A percentile compares a stretch with the other conserved stretches of the same genome.
Evolutionary conservation across 2,888 invertebrate genomes (phyloP).

Genomic region (Cremastinae sp.): DNA sequence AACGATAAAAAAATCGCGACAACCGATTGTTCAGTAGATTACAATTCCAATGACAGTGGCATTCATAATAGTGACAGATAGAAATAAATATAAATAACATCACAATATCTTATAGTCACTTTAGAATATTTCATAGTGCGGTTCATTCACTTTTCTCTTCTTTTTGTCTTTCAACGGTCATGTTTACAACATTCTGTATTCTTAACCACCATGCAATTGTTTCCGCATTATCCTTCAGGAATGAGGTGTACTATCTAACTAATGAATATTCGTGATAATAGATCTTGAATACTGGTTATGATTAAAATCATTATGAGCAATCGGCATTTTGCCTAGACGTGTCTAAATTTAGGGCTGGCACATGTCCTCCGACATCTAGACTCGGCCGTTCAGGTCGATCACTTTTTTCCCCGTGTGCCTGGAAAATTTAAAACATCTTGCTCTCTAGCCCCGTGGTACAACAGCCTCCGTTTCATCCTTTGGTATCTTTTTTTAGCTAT

Average conservation of each 20-base stretch:
- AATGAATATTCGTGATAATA: constrained; percentile 14
- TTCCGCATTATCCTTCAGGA: constrained; percentile 5
- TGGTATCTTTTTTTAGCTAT: constrained; percentile 26
- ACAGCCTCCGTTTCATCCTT: constrained; percentile 32
- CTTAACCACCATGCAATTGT: constrained; percentile 34
- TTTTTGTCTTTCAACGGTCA: constrained; percentile 22
- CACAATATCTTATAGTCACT: constrained; percentile 19
- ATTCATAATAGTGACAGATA: background rate
- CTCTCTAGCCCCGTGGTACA: constrained; percentile 56
- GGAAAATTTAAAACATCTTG: constrained; percentile 75
- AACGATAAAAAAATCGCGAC: constrained; percentile 8
- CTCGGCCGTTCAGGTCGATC: constrained; percentile 76
- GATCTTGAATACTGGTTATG: constrained; percentile 13
- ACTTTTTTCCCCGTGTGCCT: constrained; percentile 77
- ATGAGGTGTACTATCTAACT: background rate
- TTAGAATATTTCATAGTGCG: constrained; percentile 34
- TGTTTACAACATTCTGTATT: background rate
- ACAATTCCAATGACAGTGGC: background rate
- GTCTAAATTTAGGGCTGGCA: constrained; percentile 34
- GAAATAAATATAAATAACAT: constrained; percentile 25
- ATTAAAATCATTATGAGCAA: constrained; percentile 6
- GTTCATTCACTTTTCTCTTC: background rate
- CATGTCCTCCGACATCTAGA: constrained; percentile 64
- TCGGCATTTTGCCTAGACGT: background rate
- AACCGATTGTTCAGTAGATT: constrained; percentile 4